A percentile compares a stretch with the other conserved stretches of the same genome.
phyloP scores from a whole-genome alignment of 2,888 invertebrate genomes.

The Caenorhabditis sp. region DNA sequence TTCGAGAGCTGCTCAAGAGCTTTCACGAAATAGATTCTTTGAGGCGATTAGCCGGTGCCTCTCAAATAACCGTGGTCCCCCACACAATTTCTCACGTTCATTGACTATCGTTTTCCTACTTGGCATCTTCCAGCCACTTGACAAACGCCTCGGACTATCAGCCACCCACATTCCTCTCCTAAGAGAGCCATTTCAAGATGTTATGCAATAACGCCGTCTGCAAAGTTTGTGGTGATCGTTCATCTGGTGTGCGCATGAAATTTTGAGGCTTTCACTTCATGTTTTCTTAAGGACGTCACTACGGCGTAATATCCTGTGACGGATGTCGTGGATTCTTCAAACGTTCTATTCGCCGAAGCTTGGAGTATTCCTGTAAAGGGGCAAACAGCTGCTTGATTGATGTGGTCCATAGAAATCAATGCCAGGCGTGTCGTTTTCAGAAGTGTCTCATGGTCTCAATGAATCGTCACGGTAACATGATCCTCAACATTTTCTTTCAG shows the following conservation, averaged over 20 bases:
- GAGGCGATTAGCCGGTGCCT: conserved; percentile 22
- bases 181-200: not conserved
- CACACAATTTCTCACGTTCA: conserved; percentile 51
- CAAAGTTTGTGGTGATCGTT: conserved; percentile 77
- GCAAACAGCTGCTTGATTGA: conserved; percentile 92
- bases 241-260: conserved; percentile 67
- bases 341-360: conserved; percentile 87
- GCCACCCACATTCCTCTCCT: not conserved
- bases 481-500: too few species aligned
- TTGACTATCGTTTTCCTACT: conserved; percentile 34
- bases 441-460: conserved; percentile 69
- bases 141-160: conserved; percentile 1
- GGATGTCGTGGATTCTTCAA: conserved; percentile 92
- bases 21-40: not conserved
- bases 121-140: not conserved
- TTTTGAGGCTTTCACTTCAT: not conserved
- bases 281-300: conserved; percentile 72
- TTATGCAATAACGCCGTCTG: conserved; percentile 3
- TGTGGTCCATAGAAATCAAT: conserved; percentile 93
- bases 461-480: conserved; percentile 72
- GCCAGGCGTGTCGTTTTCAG: conserved; percentile 93
- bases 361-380: conserved; percentile 88
- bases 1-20: not conserved
- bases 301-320: conserved; percentile 85
- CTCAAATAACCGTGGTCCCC: conserved; percentile 48